Conservation (phyloP, 1,140 invertebrate species). For the Ganaspis sp. region DNA sequence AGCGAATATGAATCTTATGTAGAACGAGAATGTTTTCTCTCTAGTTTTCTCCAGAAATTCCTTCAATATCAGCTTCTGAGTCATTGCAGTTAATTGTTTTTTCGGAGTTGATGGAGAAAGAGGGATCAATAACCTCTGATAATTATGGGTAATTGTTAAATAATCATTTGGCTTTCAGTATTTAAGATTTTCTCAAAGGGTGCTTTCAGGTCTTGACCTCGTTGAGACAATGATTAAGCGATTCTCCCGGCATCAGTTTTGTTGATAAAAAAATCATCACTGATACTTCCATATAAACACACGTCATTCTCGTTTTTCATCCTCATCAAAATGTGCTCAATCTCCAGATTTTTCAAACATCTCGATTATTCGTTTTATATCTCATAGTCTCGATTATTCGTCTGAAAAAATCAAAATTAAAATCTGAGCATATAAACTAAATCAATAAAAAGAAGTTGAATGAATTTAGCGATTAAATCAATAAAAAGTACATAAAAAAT, state of each 20-base stretch:
- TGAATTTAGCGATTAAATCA: no score
- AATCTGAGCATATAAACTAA: no score
- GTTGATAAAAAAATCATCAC: neutral
- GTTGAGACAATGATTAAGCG: slow-evolving; percentile 1
- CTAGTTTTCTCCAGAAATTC: neutral
- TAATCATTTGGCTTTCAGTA: neutral
- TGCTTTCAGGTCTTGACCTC: slow-evolving; percentile 9
- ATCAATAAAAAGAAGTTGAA: no score
- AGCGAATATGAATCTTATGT: no score
- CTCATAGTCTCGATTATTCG: no score
- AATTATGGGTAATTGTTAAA: neutral
- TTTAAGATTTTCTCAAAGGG: neutral
- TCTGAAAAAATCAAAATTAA: no score
- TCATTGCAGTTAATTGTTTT: neutral
- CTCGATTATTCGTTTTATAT: no score
- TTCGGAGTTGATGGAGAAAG: neutral
- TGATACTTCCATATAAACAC: neutral
- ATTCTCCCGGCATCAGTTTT: neutral
- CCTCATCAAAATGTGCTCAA: neutral
- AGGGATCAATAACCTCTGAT: slow-evolving; percentile 4
- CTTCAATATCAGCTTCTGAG: neutral
- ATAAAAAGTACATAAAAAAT: no score
- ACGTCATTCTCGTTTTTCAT: neutral
- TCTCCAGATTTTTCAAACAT: no score
- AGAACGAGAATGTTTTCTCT: neutral